phyloP scores from a whole-genome alignment of 2,113 vertebrate species.

The Scopus umbretta region DNA sequence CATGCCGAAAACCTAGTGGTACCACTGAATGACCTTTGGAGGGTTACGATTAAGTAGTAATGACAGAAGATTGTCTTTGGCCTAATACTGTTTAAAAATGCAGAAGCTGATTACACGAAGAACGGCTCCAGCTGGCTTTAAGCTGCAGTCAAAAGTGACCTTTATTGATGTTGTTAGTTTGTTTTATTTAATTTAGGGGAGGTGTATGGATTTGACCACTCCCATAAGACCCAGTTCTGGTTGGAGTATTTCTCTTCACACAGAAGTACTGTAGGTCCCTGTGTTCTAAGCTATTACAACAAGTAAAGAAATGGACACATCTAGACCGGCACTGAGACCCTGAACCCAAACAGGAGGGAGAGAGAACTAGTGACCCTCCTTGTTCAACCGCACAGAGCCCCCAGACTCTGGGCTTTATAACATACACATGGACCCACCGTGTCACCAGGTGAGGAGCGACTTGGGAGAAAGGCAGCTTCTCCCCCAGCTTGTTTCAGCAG shows the following conservation, averaged over 20 bases:
- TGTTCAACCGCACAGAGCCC: neutral
- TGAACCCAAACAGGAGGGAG: neutral
- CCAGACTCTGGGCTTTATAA: neutral
- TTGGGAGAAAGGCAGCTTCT: neutral
- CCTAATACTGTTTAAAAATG: conserved; percentile 19
- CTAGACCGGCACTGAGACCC: neutral
- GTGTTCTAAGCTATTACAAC: neutral
- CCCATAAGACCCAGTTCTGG: neutral
- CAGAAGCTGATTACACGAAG: conserved; percentile 1
- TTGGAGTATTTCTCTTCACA: neutral
- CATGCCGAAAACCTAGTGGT: neutral
- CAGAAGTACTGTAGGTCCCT: neutral
- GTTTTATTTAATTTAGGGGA: neutral
- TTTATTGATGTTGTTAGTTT: neutral
- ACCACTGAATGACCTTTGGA: conserved; percentile 22
- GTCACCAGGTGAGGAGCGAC: accelerated
- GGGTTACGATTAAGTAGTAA: conserved; percentile 40
- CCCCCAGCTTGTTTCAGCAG: neutral
- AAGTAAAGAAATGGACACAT: neutral
- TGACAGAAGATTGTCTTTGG: conserved; percentile 39
- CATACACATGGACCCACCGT: neutral
- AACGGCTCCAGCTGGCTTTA: neutral
- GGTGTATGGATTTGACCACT: neutral
- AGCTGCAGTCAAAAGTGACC: neutral
- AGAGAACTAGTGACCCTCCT: neutral